phyloP scores from a whole-genome alignment of 1,140 invertebrate genomes.

The Drosophila azteca region DNA sequence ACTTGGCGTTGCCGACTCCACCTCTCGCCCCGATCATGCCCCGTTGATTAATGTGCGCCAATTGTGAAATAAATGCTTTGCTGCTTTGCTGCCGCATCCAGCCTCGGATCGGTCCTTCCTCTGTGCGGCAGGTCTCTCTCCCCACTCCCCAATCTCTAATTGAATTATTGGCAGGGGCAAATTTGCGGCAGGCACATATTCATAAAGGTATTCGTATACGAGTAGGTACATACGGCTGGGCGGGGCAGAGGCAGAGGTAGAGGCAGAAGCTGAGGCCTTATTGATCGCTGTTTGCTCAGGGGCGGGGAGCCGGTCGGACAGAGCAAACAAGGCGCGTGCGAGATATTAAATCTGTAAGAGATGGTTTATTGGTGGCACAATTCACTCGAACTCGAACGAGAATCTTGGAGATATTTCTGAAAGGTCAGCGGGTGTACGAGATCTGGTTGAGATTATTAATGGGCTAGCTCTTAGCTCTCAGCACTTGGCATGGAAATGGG shows the following conservation, averaged over 20 bases:
- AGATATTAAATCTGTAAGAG: conserved; percentile 28
- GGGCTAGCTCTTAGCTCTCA: too few species aligned
- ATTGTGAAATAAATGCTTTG: conserved; percentile 78
- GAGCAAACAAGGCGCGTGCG: conserved; percentile 17
- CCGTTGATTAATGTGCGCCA: conserved; percentile 78
- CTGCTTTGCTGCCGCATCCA: conserved; percentile 8
- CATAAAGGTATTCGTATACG: conserved; percentile 12
- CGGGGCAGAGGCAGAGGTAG: conserved; percentile 12
- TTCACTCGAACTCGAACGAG: not conserved
- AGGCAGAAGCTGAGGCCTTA: conserved; percentile 19
- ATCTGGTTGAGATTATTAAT: too few species aligned
- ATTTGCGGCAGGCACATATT: conserved; percentile 63
- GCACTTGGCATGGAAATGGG: too few species aligned
- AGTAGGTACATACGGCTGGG: conserved; percentile 2
- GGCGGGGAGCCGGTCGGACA: conserved; percentile 20
- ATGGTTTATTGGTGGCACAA: conserved; percentile 27
- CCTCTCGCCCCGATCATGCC: conserved; percentile 36
- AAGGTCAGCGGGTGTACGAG: too few species aligned
- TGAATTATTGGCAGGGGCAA: conserved; percentile 80
- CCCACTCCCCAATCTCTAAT: conserved; percentile 48
- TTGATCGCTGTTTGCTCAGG: conserved; percentile 50
- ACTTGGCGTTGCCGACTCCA: conserved; percentile 26
- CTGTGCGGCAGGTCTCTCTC: conserved; percentile 5
- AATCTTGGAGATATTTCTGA: too few species aligned
- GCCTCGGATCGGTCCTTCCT: conserved; percentile 11